Percentiles rank a stretch among this genome's conserved stretches.
Conservation (phyloP, 2,797 vertebrate species). For the Enteromius trimaculatus region DNA sequence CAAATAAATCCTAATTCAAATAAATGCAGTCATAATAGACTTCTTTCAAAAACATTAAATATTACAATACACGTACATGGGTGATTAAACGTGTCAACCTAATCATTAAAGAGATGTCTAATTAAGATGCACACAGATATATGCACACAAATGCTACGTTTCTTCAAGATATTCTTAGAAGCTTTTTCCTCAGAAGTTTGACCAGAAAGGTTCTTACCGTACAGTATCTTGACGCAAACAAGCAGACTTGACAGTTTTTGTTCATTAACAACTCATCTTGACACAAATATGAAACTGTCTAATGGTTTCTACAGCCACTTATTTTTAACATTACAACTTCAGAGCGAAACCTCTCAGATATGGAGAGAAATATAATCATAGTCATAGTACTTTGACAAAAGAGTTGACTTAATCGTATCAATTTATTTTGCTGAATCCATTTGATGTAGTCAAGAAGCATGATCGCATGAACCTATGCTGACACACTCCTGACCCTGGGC, state of each 20-base stretch:
- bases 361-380: background rate
- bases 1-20: background rate
- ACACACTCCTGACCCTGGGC: slow-evolving; percentile 24
- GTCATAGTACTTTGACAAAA: background rate
- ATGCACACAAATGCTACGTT: slow-evolving; percentile 34
- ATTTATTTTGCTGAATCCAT: slow-evolving; percentile 1
- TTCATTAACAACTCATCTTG: slow-evolving; percentile 56
- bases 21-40: background rate
- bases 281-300: slow-evolving; percentile 50
- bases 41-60: background rate
- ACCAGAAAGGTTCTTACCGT: background rate
- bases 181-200: slow-evolving; percentile 1
- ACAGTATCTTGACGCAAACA: slow-evolving; percentile 53
- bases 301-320: slow-evolving; percentile 54
- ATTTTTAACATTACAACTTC: slow-evolving; percentile 55
- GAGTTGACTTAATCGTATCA: background rate
- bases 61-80: background rate
- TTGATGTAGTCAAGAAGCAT: slow-evolving; percentile 24
- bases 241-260: slow-evolving; percentile 59
- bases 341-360: slow-evolving; percentile 45
- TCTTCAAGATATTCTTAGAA: slow-evolving; percentile 49
- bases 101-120: slow-evolving; percentile 13
- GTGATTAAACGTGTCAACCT: slow-evolving; percentile 34
- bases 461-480: slow-evolving; percentile 41
- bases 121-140: slow-evolving; percentile 27